phyloP scores from a whole-genome alignment of 2,888 invertebrate species.

The Tetheella fluctuosa region DNA sequence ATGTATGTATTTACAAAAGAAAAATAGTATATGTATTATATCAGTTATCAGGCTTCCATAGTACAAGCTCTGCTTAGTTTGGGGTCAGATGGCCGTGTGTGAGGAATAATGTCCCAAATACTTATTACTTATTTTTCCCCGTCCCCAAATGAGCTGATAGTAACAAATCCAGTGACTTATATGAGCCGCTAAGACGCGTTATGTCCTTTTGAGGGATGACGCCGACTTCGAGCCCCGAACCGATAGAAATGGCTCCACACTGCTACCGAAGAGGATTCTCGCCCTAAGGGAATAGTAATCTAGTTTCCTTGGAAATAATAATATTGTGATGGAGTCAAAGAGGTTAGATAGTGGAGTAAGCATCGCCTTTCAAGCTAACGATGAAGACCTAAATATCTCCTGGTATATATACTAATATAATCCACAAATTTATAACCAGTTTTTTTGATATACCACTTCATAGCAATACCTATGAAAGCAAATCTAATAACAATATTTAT shows the following conservation, averaged over 20 bases:
- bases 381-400: too few species aligned
- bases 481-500: too few species aligned
- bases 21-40: too few species aligned
- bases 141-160: slow-evolving; percentile 18
- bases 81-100: too few species aligned
- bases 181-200: slow-evolving; percentile 2
- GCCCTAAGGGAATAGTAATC: slow-evolving; percentile 24
- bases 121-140: slow-evolving; percentile 1
- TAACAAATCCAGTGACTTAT: slow-evolving; percentile 27
- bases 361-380: neutral
- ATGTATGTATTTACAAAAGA: too few species aligned
- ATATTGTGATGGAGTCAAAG: neutral
- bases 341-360: neutral
- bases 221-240: slow-evolving; percentile 21
- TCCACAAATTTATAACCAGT: too few species aligned
- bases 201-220: slow-evolving; percentile 20
- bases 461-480: too few species aligned
- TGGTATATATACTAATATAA: too few species aligned
- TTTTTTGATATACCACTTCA: too few species aligned
- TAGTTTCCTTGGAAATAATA: slow-evolving; percentile 15
- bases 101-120: too few species aligned
- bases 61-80: too few species aligned
- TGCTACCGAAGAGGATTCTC: slow-evolving; percentile 38
- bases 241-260: slow-evolving; percentile 43
- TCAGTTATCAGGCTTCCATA: too few species aligned